Evolutionary conservation across 2,113 vertebrate genomes (phyloP).

Genomic region (Brachypodius melanocephalos): DNA sequence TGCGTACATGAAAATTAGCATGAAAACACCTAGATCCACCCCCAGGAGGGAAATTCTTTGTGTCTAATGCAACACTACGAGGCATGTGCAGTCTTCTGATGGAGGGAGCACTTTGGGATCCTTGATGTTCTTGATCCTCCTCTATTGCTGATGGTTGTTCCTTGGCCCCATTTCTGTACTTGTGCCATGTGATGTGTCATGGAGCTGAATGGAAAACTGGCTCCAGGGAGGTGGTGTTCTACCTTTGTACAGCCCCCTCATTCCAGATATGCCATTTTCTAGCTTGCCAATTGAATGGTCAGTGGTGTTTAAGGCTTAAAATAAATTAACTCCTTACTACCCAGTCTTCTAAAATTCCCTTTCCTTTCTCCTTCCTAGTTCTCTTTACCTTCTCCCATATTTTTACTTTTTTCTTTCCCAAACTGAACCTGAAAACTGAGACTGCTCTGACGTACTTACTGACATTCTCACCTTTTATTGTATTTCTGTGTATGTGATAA

Average conservation of each 20-base stretch:
- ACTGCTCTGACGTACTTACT: not conserved
- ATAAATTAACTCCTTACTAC: not conserved
- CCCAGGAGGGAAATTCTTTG: not conserved
- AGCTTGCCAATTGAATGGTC: not conserved
- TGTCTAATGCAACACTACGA: not conserved
- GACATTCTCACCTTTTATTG: not conserved
- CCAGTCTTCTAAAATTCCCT: not conserved
- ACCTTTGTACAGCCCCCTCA: not conserved
- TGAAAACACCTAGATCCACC: not conserved
- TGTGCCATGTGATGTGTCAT: not conserved
- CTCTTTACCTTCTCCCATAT: accelerated
- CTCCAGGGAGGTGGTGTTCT: not conserved
- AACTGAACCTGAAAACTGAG: not conserved
- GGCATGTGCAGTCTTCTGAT: not conserved
- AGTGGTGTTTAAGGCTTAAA: accelerated
- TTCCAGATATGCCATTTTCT: not conserved
- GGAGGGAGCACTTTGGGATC: not conserved
- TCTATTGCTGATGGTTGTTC: not conserved
- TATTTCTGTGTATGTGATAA: not conserved
- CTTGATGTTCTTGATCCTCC: not conserved
- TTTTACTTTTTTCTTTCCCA: accelerated
- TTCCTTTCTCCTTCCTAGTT: not conserved
- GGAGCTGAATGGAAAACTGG: not conserved
- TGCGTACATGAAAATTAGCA: not conserved
- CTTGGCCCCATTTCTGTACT: not conserved